A percentile compares a stretch with the other conserved stretches of the same genome.
Conservation (phyloP, 2,113 vertebrate species). For the Eretmochelys imbricata region DNA sequence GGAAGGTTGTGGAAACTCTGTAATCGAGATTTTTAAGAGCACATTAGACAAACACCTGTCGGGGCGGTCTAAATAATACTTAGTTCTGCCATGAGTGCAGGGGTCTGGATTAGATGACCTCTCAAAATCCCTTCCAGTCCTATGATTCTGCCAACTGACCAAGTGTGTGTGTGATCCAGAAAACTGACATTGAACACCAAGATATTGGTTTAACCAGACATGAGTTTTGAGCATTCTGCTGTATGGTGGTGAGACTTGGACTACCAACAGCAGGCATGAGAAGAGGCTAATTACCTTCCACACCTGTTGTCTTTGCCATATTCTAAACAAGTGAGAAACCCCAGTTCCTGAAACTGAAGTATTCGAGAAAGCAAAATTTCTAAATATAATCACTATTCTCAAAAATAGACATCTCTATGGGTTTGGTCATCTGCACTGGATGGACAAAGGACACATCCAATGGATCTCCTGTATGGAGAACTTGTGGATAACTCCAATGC, state of each 20-base stretch:
- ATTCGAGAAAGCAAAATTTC: not conserved
- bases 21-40: too few species aligned
- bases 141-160: not conserved
- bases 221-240: not conserved
- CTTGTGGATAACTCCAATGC: not conserved
- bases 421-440: not conserved
- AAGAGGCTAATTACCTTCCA: not conserved
- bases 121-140: too few species aligned
- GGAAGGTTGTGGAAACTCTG: too few species aligned
- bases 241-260: not conserved
- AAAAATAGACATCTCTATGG: not conserved
- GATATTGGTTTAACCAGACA: not conserved
- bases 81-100: too few species aligned
- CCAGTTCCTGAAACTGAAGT: not conserved
- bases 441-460: not conserved
- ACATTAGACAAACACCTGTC: too few species aligned
- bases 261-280: not conserved
- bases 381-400: not conserved
- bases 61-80: not conserved
- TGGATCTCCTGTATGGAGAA: not conserved
- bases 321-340: not conserved
- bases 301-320: not conserved
- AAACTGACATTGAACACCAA: not conserved
- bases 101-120: too few species aligned
- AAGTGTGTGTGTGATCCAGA: not conserved